Conservation (phyloP, 2,888 invertebrate species). For the Homarus gammarus region DNA sequence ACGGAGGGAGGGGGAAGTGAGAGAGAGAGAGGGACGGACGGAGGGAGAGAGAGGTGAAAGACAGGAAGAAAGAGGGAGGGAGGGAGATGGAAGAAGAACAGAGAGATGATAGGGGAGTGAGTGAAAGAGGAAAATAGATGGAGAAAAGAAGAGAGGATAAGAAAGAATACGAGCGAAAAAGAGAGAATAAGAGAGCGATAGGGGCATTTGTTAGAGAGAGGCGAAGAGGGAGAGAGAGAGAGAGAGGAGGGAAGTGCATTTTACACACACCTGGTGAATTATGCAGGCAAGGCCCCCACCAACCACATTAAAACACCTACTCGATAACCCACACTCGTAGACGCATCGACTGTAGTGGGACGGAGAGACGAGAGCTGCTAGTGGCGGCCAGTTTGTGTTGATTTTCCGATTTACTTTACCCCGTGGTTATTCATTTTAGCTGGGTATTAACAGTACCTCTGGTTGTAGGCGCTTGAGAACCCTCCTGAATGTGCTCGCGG, state of each 20-base stretch:
- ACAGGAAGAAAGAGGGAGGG: neutral
- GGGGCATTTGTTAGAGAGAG: neutral
- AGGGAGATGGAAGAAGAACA: neutral
- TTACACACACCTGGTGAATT: conserved; percentile 22
- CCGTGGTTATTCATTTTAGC: too few species aligned
- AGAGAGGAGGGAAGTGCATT: neutral
- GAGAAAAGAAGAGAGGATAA: neutral
- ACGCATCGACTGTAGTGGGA: neutral
- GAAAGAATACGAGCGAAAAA: neutral
- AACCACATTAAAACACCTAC: neutral
- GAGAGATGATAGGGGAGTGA: too few species aligned
- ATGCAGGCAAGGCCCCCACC: neutral
- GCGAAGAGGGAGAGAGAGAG: neutral
- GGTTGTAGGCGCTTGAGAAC: too few species aligned
- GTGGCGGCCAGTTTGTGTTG: neutral
- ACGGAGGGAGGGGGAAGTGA: neutral
- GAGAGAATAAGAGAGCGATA: neutral
- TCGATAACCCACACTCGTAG: conserved; percentile 21
- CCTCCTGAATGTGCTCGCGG: too few species aligned
- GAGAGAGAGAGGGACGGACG: neutral
- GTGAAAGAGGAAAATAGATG: neutral
- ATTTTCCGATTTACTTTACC: too few species aligned
- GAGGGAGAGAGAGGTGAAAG: neutral
- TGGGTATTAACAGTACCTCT: too few species aligned
- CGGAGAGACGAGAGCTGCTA: neutral